Evolutionary conservation across 2,797 vertebrate species (phyloP), one percentile per base, ranked within the genome.

Genomic region (Selene dorsalis): DNA sequence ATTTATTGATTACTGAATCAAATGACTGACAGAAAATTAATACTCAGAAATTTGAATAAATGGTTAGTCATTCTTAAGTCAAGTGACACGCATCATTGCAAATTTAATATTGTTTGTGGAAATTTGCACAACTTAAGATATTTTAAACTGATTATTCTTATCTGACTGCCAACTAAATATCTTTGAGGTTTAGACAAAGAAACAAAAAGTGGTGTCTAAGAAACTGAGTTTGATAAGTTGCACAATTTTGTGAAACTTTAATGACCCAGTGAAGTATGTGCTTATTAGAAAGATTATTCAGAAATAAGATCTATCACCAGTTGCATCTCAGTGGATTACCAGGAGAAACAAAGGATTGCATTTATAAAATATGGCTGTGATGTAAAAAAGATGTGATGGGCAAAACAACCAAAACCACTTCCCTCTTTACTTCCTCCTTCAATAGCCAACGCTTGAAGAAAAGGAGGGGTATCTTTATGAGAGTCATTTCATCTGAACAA

Each of bases 341-440:
- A 52, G 48, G 22, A 52, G n/a, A 52, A 52, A 24, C 8, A 24
- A 52, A 52, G 20, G 48, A 22, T 22, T 48, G 9, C 17, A 13
- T 50, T 52, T 52, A 13, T 1, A 11, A 52, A 48, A 43, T 22
- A 32, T 18, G 26, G 39, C 24, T 20, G 35, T 39, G 7, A 68
- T 18, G 2, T 48, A 16, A 26, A 43, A 24, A 1, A 8, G 0
- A 13, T 14, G 7, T 4, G n/a, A 8, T 50, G 55, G 16, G 26
- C 4, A 38, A 17, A 47, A 48, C 2, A 24, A 47, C 4, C 41
- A 14, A 3, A 30, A 7, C 16, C 12, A 20, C 35, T 45, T 48
- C 10, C 39, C 70, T 39, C 26, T 75, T 43, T 48, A 71, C 57
- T 73, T 80, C 55, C 69, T 69, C 18, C 20, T 58, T 30, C 2